Evolutionary conservation across 2,888 invertebrate genomes (phyloP).

Genomic region (Belgica antarctica): DNA sequence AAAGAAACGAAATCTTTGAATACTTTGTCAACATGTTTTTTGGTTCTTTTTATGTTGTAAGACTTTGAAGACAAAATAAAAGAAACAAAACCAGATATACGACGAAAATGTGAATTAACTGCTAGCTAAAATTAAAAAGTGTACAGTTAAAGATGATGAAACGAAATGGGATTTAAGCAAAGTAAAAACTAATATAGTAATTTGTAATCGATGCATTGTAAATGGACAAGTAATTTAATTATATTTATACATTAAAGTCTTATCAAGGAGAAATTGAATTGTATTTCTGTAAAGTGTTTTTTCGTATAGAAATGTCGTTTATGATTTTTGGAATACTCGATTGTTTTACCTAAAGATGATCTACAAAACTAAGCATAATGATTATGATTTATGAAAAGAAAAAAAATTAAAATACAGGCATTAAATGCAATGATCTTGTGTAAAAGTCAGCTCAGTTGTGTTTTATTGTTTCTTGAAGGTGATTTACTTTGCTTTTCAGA

Average conservation of each 20-base stretch:
- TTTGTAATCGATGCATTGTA: slow-evolving; percentile 30
- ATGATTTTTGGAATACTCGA: slow-evolving; percentile 1
- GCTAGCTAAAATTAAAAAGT: slow-evolving; percentile 37
- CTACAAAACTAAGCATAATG: slow-evolving; percentile 14
- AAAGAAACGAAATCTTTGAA: neutral
- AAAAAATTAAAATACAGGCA: slow-evolving; percentile 3
- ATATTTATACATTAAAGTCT: slow-evolving; percentile 34
- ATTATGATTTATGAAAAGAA: slow-evolving; percentile 6
- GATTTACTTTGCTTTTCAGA: neutral
- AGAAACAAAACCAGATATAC: slow-evolving; percentile 27
- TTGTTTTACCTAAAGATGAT: slow-evolving; percentile 16
- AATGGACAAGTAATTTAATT: slow-evolving; percentile 31
- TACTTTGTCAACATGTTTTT: slow-evolving; percentile 5
- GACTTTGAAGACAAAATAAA: neutral
- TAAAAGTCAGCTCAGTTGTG: slow-evolving; percentile 19
- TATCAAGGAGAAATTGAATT: slow-evolving; percentile 19
- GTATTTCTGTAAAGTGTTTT: slow-evolving; percentile 34
- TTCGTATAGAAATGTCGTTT: slow-evolving; percentile 16
- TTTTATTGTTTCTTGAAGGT: neutral
- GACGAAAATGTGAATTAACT: slow-evolving; percentile 28
- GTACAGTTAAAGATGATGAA: slow-evolving; percentile 24
- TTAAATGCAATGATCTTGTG: slow-evolving; percentile 22
- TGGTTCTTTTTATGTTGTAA: slow-evolving; percentile 2
- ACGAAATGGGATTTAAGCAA: slow-evolving; percentile 32
- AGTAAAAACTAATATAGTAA: neutral